Conservation (phyloP, 2,888 invertebrate genomes). For the Loripinus fragilis region DNA sequence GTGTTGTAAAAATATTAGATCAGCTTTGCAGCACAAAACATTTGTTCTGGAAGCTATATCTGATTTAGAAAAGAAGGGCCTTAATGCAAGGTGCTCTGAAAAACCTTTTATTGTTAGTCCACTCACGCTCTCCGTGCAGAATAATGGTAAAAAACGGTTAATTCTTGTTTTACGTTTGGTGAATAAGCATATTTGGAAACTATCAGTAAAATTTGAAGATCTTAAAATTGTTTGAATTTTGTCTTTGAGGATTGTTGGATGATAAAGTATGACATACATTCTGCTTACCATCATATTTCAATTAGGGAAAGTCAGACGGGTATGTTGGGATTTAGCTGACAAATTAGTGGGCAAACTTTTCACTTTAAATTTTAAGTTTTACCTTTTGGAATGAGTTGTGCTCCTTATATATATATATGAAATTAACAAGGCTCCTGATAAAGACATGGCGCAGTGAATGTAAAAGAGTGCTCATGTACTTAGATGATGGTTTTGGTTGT, state of each 20-base stretch:
- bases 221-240: constrained; percentile 25
- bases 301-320: not conserved
- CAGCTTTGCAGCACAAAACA: too few species aligned
- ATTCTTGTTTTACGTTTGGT: constrained; percentile 52
- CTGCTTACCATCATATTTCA: constrained; percentile 32
- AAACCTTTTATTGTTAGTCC: too few species aligned
- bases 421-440: not conserved
- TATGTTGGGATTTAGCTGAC: constrained; percentile 25
- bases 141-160: constrained; percentile 45
- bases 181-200: constrained; percentile 46
- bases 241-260: constrained; percentile 9
- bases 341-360: not conserved
- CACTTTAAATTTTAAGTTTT: not conserved
- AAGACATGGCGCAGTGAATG: not conserved
- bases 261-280: constrained; percentile 35
- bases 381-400: not conserved
- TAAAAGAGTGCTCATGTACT: not conserved
- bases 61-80: too few species aligned
- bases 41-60: too few species aligned
- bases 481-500: not conserved
- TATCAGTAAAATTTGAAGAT: constrained; percentile 38
- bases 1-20: too few species aligned
- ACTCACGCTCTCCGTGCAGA: too few species aligned
- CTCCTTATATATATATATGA: constrained; percentile 62
- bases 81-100: too few species aligned